Evolutionary conservation across 2,888 invertebrate genomes (phyloP).

Genomic region (Cordylochernes scorpioides): DNA sequence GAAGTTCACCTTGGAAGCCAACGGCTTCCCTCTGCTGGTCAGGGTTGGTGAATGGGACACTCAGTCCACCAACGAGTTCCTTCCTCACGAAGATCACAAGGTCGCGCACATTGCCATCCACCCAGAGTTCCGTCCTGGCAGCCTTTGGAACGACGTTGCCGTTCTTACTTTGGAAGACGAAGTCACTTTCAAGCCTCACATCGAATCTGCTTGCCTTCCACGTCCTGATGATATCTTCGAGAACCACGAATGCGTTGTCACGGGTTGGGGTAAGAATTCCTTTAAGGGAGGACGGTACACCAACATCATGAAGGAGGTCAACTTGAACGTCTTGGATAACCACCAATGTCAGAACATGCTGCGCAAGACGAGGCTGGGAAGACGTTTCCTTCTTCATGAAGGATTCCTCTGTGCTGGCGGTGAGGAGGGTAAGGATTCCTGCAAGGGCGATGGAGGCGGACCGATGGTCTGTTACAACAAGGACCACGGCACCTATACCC

Average conservation of each 20-base stretch:
- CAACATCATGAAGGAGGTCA: constrained; percentile 22
- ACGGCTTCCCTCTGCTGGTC: constrained; percentile 24
- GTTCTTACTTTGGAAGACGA: constrained; percentile 36
- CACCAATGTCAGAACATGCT: constrained; percentile 34
- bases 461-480: constrained; percentile 18
- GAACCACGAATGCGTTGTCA: constrained; percentile 34
- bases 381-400: constrained; percentile 30
- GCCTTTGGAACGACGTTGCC: constrained; percentile 47
- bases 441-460: constrained; percentile 29
- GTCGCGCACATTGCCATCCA: constrained; percentile 21
- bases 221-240: constrained; percentile 26
- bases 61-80: constrained; percentile 38
- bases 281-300: constrained; percentile 15
- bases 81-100: constrained; percentile 38
- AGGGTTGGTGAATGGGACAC: constrained; percentile 62
- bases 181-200: constrained; percentile 35
- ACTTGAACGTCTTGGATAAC: constrained; percentile 32
- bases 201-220: constrained; percentile 42
- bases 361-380: constrained; percentile 29
- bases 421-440: constrained; percentile 37
- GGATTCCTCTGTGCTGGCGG: constrained; percentile 37
- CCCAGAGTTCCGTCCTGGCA: constrained; percentile 20
- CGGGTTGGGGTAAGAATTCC: constrained; percentile 40
- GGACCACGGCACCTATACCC: constrained; percentile 14
- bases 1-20: constrained; percentile 17